These are phyloP conservation scores for Trichomycterus rosablanca DNA, from an alignment of 2,113 vertebrate genomes.

Conservation along the genomic window DNA sequence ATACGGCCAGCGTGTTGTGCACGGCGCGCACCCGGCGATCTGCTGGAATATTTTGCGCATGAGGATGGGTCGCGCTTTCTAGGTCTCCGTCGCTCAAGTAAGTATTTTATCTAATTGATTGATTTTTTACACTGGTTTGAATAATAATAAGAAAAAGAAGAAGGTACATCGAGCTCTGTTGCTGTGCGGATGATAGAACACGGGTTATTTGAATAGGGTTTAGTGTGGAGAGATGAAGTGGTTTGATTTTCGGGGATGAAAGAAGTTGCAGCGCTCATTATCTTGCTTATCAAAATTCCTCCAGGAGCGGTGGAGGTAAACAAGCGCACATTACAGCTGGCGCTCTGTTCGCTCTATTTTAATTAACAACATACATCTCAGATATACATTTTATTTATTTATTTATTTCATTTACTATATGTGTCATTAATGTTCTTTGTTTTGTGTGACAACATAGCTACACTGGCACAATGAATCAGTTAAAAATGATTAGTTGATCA, in stretches of 20 bases:
- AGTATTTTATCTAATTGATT: constrained; percentile 66
- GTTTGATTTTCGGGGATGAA: constrained; percentile 39
- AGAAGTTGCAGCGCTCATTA: constrained; percentile 44
- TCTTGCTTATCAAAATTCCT: constrained; percentile 40
- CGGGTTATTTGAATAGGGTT: no score
- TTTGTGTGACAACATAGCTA: no score
- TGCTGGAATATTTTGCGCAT: constrained; percentile 46
- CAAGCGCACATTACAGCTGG: constrained; percentile 40
- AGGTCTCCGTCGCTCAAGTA: constrained; percentile 56
- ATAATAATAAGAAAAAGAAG: no score
- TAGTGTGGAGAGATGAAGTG: no score
- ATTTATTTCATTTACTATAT: no score
- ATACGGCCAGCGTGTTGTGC: constrained; percentile 43
- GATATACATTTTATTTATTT: no score
- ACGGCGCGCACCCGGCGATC: constrained; percentile 38
- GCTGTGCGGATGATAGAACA: no score
- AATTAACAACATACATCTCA: no score
- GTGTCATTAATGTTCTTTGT: not conserved
- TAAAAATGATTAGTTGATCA: no score
- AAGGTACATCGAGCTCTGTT: no score
- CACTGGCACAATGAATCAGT: no score
- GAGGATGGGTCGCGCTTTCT: constrained; percentile 36
- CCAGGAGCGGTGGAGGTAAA: constrained; percentile 43
- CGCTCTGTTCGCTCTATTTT: constrained; percentile 18
- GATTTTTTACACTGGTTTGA: constrained; percentile 15